Percentiles rank a stretch among this genome's conserved stretches.
These are phyloP conservation scores for Loris lydekkerianus DNA, from an alignment of 2,797 vertebrate genomes.

Conservation along the genomic window DNA sequence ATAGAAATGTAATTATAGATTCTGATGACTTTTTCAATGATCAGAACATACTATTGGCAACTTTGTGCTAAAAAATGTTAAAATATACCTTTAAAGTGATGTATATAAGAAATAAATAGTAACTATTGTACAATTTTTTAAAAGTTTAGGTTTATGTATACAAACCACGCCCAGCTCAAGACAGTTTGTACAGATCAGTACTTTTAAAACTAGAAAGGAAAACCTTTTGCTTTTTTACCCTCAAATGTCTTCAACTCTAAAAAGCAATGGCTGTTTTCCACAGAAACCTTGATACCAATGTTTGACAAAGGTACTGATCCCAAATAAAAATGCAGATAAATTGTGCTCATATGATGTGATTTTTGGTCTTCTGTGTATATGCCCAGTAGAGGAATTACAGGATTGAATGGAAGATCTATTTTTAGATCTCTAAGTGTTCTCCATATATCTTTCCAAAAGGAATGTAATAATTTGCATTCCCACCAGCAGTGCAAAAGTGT, in stretches of 20 bases:
- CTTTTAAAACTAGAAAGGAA: background rate
- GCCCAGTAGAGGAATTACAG: too few species aligned
- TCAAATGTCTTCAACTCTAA: background rate
- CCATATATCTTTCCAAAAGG: too few species aligned
- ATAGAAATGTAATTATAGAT: background rate
- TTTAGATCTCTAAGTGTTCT: too few species aligned
- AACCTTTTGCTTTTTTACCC: background rate
- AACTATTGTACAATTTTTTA: background rate
- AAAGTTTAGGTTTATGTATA: background rate
- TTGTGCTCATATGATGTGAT: background rate
- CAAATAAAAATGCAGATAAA: background rate
- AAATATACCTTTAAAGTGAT: background rate
- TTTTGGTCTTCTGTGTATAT: too few species aligned
- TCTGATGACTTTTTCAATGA: background rate
- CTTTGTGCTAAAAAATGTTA: background rate
- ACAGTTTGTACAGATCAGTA: background rate
- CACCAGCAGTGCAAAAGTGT: too few species aligned
- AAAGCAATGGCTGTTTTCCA: background rate
- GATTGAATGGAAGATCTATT: too few species aligned
- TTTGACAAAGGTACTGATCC: background rate
- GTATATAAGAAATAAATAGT: background rate
- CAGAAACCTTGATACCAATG: background rate
- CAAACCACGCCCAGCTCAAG: background rate
- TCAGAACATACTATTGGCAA: background rate
- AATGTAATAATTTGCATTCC: too few species aligned